Conservation (phyloP, 2,797 vertebrate genomes). For the Fringilla coelebs region DNA sequence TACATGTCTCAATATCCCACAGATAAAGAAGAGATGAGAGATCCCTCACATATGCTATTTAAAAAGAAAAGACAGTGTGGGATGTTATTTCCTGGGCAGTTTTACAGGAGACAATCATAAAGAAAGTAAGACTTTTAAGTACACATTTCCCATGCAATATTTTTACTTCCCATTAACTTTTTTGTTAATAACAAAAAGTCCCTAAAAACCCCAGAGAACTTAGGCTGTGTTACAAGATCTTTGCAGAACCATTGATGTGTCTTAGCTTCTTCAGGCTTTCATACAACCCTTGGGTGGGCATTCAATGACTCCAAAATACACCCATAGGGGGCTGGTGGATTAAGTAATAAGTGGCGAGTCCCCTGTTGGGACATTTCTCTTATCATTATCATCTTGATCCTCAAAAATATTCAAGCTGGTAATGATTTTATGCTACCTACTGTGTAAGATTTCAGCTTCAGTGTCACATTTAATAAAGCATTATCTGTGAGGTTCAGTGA, state of each 20-base stretch:
- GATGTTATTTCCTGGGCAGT: slow-evolving; percentile 30
- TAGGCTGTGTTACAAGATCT: slow-evolving; percentile 58
- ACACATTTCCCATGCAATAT: neutral
- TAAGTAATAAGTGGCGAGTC: slow-evolving; percentile 63
- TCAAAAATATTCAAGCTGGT: slow-evolving; percentile 73
- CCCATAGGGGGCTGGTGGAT: slow-evolving; percentile 51
- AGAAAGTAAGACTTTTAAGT: neutral
- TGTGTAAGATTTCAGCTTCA: slow-evolving; percentile 70
- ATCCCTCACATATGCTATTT: neutral
- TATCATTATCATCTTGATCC: slow-evolving; percentile 72
- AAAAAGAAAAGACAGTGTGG: slow-evolving; percentile 25
- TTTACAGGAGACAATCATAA: neutral
- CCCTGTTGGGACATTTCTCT: slow-evolving; percentile 60
- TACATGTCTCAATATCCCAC: slow-evolving; percentile 55
- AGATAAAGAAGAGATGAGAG: slow-evolving; percentile 21
- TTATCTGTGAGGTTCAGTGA: slow-evolving; percentile 65
- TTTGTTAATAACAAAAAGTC: slow-evolving; percentile 58
- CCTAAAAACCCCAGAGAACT: slow-evolving; percentile 18
- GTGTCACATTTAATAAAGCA: slow-evolving; percentile 75
- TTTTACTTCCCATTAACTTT: slow-evolving; percentile 48
- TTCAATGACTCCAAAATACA: slow-evolving; percentile 69
- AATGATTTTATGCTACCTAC: slow-evolving; percentile 74
- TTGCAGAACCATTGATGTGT: slow-evolving; percentile 61
- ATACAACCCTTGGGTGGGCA: slow-evolving; percentile 64
- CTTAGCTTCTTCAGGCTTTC: slow-evolving; percentile 70